A percentile compares a stretch with the other conserved stretches of the same genome.
These are phyloP conservation scores for Neolamprologus caudopunctatus DNA, from an alignment of 2,113 vertebrate genomes.

Conservation along the genomic window DNA sequence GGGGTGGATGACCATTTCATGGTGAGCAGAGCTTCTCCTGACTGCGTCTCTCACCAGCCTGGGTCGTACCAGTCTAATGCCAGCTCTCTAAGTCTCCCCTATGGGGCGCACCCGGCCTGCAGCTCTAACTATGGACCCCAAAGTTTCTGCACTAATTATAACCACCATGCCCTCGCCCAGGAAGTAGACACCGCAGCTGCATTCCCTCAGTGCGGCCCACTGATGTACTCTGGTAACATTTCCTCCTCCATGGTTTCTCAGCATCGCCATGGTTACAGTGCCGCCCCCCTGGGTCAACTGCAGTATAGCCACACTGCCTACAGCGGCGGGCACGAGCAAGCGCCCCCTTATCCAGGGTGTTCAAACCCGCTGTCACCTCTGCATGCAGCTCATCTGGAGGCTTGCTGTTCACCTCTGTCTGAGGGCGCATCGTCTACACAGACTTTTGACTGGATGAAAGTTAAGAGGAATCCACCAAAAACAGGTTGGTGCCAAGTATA, in stretches of 20 bases:
- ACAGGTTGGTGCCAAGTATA: constrained; percentile 79
- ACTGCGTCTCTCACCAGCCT: constrained; percentile 78
- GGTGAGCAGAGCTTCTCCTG: constrained; percentile 80
- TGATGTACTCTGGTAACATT: constrained; percentile 89
- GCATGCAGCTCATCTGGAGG: constrained; percentile 80
- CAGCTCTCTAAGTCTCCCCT: constrained; percentile 79
- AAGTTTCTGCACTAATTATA: constrained; percentile 83
- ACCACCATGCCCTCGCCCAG: constrained; percentile 85
- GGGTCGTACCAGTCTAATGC: constrained; percentile 80
- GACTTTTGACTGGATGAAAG: constrained; percentile 99
- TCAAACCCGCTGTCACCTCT: constrained; percentile 84
- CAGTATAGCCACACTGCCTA: constrained; percentile 83
- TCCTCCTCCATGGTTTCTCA: constrained; percentile 81
- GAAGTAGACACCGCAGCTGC: constrained; percentile 82
- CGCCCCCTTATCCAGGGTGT: constrained; percentile 76
- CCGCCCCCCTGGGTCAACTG: constrained; percentile 76
- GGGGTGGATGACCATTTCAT: constrained; percentile 86
- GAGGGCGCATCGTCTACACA: constrained; percentile 83
- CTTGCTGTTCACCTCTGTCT: constrained; percentile 82
- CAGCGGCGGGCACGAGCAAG: constrained; percentile 85
- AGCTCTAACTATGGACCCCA: constrained; percentile 80
- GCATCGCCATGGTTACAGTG: constrained; percentile 82
- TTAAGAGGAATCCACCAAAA: constrained; percentile 97
- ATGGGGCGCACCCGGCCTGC: constrained; percentile 80
- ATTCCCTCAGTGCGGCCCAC: constrained; percentile 81